Evolutionary conservation across 2,113 vertebrate genomes (phyloP), one percentile per base, ranked within the genome.

Genomic region (Prionailurus viverrinus): DNA sequence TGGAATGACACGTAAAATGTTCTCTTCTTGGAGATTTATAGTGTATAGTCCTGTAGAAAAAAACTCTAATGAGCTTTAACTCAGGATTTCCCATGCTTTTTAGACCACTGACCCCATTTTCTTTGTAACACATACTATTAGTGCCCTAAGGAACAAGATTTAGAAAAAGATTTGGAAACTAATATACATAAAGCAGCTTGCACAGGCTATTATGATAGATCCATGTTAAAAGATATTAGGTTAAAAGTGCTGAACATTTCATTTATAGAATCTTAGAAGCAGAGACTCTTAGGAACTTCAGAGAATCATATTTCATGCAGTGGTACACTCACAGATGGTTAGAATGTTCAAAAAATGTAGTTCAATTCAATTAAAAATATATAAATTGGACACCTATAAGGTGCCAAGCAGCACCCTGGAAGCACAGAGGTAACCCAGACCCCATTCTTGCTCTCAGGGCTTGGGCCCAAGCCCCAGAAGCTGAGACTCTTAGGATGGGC

Each of bases 141-240:
- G 27, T 79, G 65, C n/a, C 12, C 73, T 58, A 81, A 69, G 53
- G 45, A 88, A 39, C 58, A 23, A 86, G 51, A 78, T 68, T 58
- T 95, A 36, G 87, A 79, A 66, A 73, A 14, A 90, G 66, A 76
- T 74, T 41, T 95, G 58, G 83, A 83, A 73, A 61, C 31, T 80
- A 80, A 74, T 55, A 7, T 93, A 7, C 31, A 10, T 76, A 68
- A 90, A 94, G 45, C 45, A 41, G 8, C 29, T 94, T 81, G 39
- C 31, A 80, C 31, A 41, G 74, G 41, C 3, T 93, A 29, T 33
- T 80, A 18, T 27, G 51, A 27, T 21, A 84, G 55, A 81, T 55
- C 11, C 51, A 12, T 16, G 21, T 68, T 87, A 76, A 76, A 93
- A 61, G 63, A n/a, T 65, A 45, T 48, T 95, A 76, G 78, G 61